Conservation (phyloP, 2,888 invertebrate genomes). For the Tyria jacobaeae region DNA sequence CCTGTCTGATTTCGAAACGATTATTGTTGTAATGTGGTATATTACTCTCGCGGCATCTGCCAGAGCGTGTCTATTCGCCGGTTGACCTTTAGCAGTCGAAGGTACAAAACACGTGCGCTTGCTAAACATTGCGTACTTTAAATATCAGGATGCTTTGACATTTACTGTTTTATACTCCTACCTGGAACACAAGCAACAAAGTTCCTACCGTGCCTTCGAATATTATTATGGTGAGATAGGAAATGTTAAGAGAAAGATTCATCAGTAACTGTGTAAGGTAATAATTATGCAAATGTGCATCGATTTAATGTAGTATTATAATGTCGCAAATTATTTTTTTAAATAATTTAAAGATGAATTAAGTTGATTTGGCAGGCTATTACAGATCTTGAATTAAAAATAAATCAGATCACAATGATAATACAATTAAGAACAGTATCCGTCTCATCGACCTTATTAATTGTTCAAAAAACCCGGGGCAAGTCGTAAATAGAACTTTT, state of each 20-base stretch:
- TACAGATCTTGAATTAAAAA: conserved; percentile 10
- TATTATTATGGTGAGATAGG: not conserved
- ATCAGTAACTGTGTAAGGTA: not conserved
- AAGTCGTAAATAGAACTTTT: conserved; percentile 39
- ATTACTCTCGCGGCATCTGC: conserved; percentile 76
- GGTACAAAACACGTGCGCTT: conserved; percentile 69
- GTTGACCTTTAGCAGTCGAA: conserved; percentile 74
- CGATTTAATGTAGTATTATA: not conserved
- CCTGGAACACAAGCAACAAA: conserved; percentile 19
- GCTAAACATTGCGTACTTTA: conserved; percentile 58
- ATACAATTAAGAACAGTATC: conserved; percentile 6
- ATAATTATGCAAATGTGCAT: not conserved
- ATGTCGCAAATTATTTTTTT: not conserved
- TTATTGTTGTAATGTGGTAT: conserved; percentile 60
- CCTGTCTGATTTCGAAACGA: conserved; percentile 35
- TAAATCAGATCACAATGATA: conserved; percentile 16
- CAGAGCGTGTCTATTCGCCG: conserved; percentile 68
- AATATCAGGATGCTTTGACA: conserved; percentile 57
- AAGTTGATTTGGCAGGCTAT: conserved; percentile 2
- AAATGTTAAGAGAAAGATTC: not conserved
- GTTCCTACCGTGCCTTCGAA: not conserved
- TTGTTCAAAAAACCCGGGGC: conserved; percentile 13
- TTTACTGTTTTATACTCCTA: conserved; percentile 48
- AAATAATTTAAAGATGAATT: not conserved
- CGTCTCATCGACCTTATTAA: conserved; percentile 10